phyloP scores from a whole-genome alignment of 2,888 invertebrate genomes.

The Trichogramma dendrolimi region DNA sequence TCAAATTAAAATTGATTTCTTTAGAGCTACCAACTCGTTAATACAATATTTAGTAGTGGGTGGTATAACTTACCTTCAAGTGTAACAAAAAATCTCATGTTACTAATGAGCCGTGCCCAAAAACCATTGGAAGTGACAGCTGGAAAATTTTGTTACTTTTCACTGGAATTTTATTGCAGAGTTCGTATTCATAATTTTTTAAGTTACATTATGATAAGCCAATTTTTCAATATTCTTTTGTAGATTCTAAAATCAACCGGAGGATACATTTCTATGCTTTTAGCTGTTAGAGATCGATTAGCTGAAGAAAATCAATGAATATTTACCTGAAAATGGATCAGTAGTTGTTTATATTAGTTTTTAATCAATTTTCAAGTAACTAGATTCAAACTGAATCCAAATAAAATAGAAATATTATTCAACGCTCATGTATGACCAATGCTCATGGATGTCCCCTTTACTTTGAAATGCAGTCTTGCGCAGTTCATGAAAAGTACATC shows the following conservation, averaged over 20 bases:
- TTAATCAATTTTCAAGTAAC: background rate
- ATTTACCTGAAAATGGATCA: background rate
- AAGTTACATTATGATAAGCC: background rate
- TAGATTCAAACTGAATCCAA: background rate
- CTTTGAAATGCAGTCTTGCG: too few species aligned
- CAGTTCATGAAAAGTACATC: too few species aligned
- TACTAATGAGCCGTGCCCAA: conserved; percentile 32
- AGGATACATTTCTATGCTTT: conserved; percentile 12
- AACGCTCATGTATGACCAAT: too few species aligned
- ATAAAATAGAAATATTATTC: background rate
- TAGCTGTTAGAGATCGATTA: conserved; percentile 7
- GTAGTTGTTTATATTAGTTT: background rate
- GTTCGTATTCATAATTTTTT: conserved; percentile 26
- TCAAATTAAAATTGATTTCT: background rate
- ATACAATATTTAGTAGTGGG: conserved; percentile 32
- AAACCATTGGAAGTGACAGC: conserved; percentile 37
- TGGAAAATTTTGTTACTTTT: conserved; percentile 38
- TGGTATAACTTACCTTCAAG: conserved; percentile 33
- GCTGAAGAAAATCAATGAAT: background rate
- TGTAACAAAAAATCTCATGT: conserved; percentile 30
- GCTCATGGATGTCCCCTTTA: too few species aligned
- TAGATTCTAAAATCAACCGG: conserved; percentile 5
- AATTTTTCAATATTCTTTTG: conserved; percentile 8
- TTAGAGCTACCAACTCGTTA: conserved; percentile 31
- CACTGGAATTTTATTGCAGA: conserved; percentile 35